Evolutionary conservation across 2,797 vertebrate species (phyloP), one percentile per base, ranked within the genome.

Genomic region (Crenuchus spilurus): DNA sequence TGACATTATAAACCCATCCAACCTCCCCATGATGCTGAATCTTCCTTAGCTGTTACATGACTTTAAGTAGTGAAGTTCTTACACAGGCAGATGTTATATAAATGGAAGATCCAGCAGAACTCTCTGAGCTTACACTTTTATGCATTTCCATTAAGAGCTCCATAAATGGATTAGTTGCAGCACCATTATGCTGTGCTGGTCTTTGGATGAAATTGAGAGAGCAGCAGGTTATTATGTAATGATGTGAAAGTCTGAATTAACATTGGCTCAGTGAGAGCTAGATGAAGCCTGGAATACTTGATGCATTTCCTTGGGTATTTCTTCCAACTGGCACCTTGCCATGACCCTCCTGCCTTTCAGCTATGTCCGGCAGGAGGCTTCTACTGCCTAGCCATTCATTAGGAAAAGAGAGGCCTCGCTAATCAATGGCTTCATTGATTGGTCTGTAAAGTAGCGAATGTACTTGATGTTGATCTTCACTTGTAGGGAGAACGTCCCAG

Each of bases 401-500:
- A 26, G 48, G 35, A 14, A 10, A 37, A 22, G 39, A 66, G 35
- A 8, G 48, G 71, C 26, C 48, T 80, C 20, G 28, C 18, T 49
- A 31, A 76, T 80, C 64, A 69, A 54, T 60, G 28, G 35, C 39
- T 74, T 66, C 33, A 77, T 41, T 70, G 66, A 77, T 22, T 61
- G 33, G 65, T 22, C 65, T 76, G 62, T 20, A 69, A 63, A 57
- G 18, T 31, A 30, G 37, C 28, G 41, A 46, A 28, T 31, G 62
- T n/a, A n/a, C n/a, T n/a, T n/a, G n/a, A n/a, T n/a, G n/a, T n/a
- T n/a, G n/a, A n/a, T n/a, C n/a, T n/a, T n/a, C n/a, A n/a, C n/a
- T n/a, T n/a, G n/a, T n/a, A n/a, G n/a, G n/a, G n/a, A n/a, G n/a
- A n/a, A n/a, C n/a, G n/a, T n/a, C n/a, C n/a, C n/a, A n/a, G n/a